These are phyloP conservation scores for Xiphophorus couchianus DNA, from an alignment of 2,113 vertebrate species.

Conservation along the genomic window DNA sequence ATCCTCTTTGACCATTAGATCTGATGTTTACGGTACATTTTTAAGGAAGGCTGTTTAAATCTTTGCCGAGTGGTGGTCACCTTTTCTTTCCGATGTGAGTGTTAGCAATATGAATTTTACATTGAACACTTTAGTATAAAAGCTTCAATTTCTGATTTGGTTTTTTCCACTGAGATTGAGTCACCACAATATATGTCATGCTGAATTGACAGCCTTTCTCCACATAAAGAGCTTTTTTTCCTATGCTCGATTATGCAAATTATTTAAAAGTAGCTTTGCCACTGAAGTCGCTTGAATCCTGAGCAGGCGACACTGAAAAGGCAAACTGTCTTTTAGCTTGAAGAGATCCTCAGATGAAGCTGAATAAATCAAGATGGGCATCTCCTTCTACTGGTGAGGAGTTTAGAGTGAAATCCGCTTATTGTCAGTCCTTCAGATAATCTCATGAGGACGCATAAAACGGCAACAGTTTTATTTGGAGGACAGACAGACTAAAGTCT, in stretches of 20 bases:
- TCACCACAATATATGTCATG: neutral
- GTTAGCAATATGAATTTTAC: neutral
- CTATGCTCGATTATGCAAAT: neutral
- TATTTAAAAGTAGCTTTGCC: too few relatives aligned
- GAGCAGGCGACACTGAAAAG: too few relatives aligned
- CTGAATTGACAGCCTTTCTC: neutral
- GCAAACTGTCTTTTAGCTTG: too few relatives aligned
- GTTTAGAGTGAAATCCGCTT: too few relatives aligned
- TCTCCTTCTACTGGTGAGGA: too few relatives aligned
- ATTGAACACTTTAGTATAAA: neutral
- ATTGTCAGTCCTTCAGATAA: too few relatives aligned
- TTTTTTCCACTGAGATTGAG: neutral
- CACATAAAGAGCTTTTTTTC: neutral
- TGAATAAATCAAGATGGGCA: too few relatives aligned
- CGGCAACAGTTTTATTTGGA: too few relatives aligned
- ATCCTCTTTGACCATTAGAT: neutral
- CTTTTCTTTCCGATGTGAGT: neutral
- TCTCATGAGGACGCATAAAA: too few relatives aligned
- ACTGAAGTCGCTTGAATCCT: too few relatives aligned
- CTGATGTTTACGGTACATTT: neutral
- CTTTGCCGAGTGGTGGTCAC: neutral
- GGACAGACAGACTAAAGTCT: too few relatives aligned
- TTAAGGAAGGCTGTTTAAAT: neutral
- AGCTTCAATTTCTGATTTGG: neutral
- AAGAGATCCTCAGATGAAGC: too few relatives aligned